These are phyloP conservation scores for Malurus splendens DNA, from an alignment of 2,797 vertebrate genomes.

Conservation along the genomic window DNA sequence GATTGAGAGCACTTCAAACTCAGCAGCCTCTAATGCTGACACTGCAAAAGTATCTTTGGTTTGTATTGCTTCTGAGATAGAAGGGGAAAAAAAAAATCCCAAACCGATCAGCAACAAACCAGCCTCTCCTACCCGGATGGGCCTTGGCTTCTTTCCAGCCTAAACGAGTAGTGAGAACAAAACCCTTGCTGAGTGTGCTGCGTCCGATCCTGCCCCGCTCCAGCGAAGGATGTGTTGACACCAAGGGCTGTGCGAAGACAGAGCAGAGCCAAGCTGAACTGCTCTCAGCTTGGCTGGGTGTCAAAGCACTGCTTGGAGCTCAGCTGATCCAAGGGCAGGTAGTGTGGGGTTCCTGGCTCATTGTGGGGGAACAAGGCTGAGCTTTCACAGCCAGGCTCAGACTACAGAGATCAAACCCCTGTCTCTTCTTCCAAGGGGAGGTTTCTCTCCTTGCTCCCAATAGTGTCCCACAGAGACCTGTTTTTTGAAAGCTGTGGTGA, in stretches of 20 bases:
- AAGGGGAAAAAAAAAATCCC: background rate
- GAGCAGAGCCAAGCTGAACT: background rate
- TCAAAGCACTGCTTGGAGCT: background rate
- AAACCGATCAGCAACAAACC: background rate
- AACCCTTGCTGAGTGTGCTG: background rate
- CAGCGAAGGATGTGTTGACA: background rate
- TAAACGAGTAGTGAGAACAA: background rate
- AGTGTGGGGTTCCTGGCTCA: background rate
- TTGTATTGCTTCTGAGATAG: background rate
- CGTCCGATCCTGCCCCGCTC: background rate
- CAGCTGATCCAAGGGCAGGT: background rate
- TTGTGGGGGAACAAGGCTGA: background rate
- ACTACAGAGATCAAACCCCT: background rate
- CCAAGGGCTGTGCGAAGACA: background rate
- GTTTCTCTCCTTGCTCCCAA: background rate
- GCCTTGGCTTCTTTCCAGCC: background rate
- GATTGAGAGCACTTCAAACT: background rate
- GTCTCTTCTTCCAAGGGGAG: background rate
- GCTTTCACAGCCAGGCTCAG: background rate
- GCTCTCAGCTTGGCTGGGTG: background rate
- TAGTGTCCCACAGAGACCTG: rapidly evolving
- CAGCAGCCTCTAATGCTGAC: background rate
- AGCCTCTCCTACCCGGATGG: background rate
- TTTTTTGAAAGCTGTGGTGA: background rate
- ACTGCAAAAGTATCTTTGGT: background rate